phyloP scores from a whole-genome alignment of 1,140 invertebrate species.

The Eumaeus atala region DNA sequence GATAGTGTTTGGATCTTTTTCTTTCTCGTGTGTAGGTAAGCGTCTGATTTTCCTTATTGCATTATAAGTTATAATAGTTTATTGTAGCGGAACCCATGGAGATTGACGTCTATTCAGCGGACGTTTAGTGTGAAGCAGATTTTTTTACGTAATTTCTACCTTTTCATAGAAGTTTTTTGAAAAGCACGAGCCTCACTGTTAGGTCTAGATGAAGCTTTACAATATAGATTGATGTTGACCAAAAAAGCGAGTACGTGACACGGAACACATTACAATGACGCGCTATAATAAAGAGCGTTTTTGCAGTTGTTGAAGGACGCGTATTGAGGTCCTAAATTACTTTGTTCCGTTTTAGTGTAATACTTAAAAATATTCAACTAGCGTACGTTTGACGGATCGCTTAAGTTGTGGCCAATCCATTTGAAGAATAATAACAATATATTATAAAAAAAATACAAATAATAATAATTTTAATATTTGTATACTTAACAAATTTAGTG shows the following conservation, averaged over 20 bases:
- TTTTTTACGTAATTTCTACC: too few species aligned
- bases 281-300: constrained; percentile 1
- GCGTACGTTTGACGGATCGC: not conserved
- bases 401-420: not conserved
- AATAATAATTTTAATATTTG: too few species aligned
- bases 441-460: too few species aligned
- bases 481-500: too few species aligned
- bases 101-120: too few species aligned
- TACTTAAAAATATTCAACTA: not conserved
- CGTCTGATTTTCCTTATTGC: too few species aligned
- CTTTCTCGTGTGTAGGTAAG: too few species aligned
- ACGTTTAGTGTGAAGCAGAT: too few species aligned
- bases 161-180: not conserved
- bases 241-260: constrained; percentile 6
- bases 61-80: too few species aligned
- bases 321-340: not conserved
- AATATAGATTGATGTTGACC: constrained; percentile 1
- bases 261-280: constrained; percentile 1
- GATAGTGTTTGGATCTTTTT: too few species aligned
- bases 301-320: not conserved
- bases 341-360: not conserved
- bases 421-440: too few species aligned
- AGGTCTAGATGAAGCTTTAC: constrained; percentile 1
- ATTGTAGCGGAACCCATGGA: too few species aligned
- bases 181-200: not conserved